Conservation (phyloP, 2,888 invertebrate species). For the Galerucella calmariensis region DNA sequence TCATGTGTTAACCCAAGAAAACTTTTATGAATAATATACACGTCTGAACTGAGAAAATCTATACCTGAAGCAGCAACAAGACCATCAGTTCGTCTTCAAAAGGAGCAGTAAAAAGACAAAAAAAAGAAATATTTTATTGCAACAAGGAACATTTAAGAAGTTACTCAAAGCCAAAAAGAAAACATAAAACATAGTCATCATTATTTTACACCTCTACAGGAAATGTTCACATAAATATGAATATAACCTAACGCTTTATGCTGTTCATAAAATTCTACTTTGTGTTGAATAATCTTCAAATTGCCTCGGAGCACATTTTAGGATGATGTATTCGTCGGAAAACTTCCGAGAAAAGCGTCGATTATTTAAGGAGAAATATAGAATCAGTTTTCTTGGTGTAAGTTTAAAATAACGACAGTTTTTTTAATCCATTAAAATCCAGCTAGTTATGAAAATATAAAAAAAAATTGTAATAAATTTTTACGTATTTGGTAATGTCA, state of each 20-base stretch:
- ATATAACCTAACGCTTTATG: conserved; percentile 63
- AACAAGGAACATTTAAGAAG: conserved; percentile 31
- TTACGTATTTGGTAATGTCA: conserved; percentile 18
- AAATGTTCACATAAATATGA: conserved; percentile 62
- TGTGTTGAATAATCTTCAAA: conserved; percentile 65
- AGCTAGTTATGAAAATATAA: neutral
- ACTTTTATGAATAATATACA: neutral
- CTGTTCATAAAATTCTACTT: conserved; percentile 63
- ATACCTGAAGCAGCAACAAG: conserved; percentile 16
- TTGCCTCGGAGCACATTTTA: conserved; percentile 62
- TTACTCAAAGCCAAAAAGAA: conserved; percentile 41
- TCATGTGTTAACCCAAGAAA: neutral
- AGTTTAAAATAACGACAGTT: neutral
- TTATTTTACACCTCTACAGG: conserved; percentile 62
- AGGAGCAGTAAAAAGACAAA: conserved; percentile 21
- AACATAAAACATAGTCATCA: conserved; percentile 48
- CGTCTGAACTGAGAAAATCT: conserved; percentile 17
- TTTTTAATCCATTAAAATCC: neutral
- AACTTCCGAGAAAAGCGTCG: conserved; percentile 61
- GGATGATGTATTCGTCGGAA: conserved; percentile 60
- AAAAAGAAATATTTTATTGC: conserved; percentile 35
- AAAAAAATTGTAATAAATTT: neutral
- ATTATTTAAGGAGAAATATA: neutral
- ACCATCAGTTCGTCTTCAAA: conserved; percentile 28
- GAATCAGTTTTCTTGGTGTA: neutral